phyloP scores from a whole-genome alignment of 2,888 invertebrate genomes.

The Acronicta leporina region DNA sequence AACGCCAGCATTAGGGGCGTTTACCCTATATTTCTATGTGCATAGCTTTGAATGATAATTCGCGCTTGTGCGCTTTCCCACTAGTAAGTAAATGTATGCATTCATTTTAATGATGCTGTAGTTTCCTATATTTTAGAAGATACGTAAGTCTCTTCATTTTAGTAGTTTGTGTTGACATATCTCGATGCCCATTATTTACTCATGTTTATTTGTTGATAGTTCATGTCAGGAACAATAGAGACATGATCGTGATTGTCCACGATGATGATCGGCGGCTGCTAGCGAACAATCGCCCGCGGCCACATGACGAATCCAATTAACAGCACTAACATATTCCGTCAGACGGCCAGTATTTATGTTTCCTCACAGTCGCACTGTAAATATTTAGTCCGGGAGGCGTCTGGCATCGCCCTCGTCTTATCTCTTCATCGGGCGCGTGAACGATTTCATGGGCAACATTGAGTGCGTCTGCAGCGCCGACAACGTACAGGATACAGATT shows the following conservation, averaged over 20 bases:
- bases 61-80: conserved; percentile 67
- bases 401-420: conserved; percentile 82
- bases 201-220: conserved; percentile 36
- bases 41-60: conserved; percentile 71
- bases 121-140: conserved; percentile 43
- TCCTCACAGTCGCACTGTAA: conserved; percentile 84
- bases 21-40: conserved; percentile 73
- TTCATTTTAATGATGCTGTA: conserved; percentile 53
- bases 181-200: conserved; percentile 14
- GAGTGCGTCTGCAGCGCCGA: conserved; percentile 62
- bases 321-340: conserved; percentile 82
- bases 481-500: conserved; percentile 75
- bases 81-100: conserved; percentile 55
- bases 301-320: conserved; percentile 85
- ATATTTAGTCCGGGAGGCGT: conserved; percentile 84
- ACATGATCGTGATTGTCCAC: conserved; percentile 35
- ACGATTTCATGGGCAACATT: conserved; percentile 72
- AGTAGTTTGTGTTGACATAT: conserved; percentile 7
- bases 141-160: conserved; percentile 25
- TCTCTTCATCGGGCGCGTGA: conserved; percentile 77
- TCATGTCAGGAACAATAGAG: conserved; percentile 45
- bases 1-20: conserved; percentile 70
- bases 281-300: conserved; percentile 66
- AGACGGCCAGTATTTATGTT: conserved; percentile 84
- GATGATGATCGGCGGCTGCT: conserved; percentile 53